A percentile compares a stretch with the other conserved stretches of the same genome.
These are phyloP conservation scores for Atrina japonica DNA, from an alignment of 2,888 invertebrate species.

Conservation along the genomic window DNA sequence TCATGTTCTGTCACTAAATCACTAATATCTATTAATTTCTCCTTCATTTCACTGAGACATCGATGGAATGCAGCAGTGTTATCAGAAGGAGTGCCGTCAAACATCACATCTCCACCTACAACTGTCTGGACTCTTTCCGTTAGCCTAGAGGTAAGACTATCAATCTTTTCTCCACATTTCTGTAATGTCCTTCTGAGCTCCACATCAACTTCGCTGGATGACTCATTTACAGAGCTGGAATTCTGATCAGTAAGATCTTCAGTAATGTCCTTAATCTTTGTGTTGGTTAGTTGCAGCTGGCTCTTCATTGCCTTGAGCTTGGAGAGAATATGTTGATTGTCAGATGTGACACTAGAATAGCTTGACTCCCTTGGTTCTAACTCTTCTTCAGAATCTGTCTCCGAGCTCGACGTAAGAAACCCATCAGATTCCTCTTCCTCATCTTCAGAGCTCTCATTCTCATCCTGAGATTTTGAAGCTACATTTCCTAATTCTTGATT, in stretches of 20 bases:
- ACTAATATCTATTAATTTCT: constrained; percentile 60
- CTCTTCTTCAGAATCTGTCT: constrained; percentile 48
- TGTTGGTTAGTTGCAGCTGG: constrained; percentile 63
- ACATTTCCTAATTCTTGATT: constrained; percentile 47
- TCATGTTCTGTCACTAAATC: constrained; percentile 65
- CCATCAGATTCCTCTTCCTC: constrained; percentile 60
- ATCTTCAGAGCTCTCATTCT: constrained; percentile 49
- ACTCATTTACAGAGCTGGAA: constrained; percentile 35
- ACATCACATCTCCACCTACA: constrained; percentile 47
- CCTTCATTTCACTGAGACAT: constrained; percentile 65
- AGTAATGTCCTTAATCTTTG: constrained; percentile 62
- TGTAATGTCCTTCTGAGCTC: constrained; percentile 53
- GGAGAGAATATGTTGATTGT: constrained; percentile 49
- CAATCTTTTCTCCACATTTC: constrained; percentile 66
- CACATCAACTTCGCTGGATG: constrained; percentile 42
- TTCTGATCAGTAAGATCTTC: constrained; percentile 49
- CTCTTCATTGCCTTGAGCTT: constrained; percentile 68
- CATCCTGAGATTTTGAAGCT: constrained; percentile 46
- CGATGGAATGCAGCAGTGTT: constrained; percentile 61
- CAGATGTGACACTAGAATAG: constrained; percentile 42
- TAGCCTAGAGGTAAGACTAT: constrained; percentile 55
- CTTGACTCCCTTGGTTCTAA: constrained; percentile 44
- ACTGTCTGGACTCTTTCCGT: constrained; percentile 56
- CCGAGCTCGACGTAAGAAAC: constrained; percentile 52
- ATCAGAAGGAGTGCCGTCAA: constrained; percentile 39